A percentile compares a stretch with the other conserved stretches of the same genome.
Conservation (phyloP, 30 jellyfish, hydroid and myxozoan genomes). For the Nemopilema nomurai region DNA sequence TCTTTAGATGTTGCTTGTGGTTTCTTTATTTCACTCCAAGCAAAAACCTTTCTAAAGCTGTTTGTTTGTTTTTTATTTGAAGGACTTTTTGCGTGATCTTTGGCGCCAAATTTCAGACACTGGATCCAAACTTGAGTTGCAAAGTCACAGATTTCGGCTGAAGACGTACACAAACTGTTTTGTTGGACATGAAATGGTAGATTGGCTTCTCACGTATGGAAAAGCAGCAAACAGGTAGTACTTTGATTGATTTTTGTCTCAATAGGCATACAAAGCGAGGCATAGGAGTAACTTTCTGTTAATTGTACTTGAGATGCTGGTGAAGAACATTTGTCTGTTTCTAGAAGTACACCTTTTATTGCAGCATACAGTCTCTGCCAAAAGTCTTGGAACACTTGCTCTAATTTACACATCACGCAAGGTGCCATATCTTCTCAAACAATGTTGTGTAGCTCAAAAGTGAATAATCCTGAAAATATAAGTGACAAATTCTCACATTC, state of each 20-base stretch:
- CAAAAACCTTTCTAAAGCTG: background rate
- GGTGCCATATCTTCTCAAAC: no score
- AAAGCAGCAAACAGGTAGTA: constrained; percentile 82
- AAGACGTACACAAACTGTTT: constrained; percentile 87
- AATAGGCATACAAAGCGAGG: background rate
- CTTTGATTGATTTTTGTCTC: background rate
- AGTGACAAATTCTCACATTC: no score
- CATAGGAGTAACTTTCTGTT: no score
- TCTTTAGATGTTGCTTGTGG: background rate
- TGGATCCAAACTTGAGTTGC: constrained; percentile 81
- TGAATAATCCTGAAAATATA: no score
- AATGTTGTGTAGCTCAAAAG: no score
- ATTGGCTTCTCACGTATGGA: constrained; percentile 85
- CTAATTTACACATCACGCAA: no score
- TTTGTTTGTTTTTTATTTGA: background rate
- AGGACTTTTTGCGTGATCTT: constrained; percentile 82
- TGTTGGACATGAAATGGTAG: constrained; percentile 90
- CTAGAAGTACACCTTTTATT: no score
- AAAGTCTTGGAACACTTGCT: no score
- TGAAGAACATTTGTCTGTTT: no score
- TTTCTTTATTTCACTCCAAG: background rate
- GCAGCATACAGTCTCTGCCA: no score
- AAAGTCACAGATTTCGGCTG: constrained; percentile 87
- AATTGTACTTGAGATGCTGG: no score
- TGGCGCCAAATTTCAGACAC: constrained; percentile 92